Percentiles rank a stretch among this genome's conserved stretches.
These are phyloP conservation scores for Hyperopisus bebe DNA, from an alignment of 2,113 vertebrate species.

Conservation along the genomic window DNA sequence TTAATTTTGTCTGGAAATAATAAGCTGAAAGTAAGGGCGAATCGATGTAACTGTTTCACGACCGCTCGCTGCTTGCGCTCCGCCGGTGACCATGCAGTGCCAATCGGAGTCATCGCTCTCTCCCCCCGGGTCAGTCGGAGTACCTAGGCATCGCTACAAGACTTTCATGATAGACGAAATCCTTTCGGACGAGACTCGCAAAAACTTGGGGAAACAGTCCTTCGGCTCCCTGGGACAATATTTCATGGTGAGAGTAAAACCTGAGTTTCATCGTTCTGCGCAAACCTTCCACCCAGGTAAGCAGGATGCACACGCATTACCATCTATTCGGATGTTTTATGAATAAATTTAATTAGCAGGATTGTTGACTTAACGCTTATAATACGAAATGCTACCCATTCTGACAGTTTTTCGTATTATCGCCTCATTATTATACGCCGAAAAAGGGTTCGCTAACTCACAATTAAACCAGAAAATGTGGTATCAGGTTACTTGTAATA, in stretches of 20 bases:
- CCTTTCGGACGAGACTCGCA: slow-evolving; percentile 92
- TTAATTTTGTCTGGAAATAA: not conserved
- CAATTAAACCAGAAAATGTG: not conserved
- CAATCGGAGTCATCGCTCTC: slow-evolving; percentile 72
- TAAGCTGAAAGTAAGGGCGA: not conserved
- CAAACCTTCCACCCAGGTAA: slow-evolving; percentile 77
- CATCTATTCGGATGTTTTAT: not conserved
- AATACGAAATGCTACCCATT: not conserved
- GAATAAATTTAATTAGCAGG: not conserved
- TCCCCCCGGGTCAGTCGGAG: slow-evolving; percentile 72
- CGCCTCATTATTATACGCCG: not conserved
- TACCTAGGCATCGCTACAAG: slow-evolving; percentile 92
- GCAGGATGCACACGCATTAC: slow-evolving; percentile 28
- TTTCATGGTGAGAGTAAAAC: slow-evolving; percentile 74
- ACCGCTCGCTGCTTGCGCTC: not conserved
- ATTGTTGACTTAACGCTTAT: not conserved
- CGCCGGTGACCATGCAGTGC: slow-evolving; percentile 73
- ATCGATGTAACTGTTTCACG: not conserved
- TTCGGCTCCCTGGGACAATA: slow-evolving; percentile 78
- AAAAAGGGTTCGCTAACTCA: not conserved
- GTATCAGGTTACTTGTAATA: not conserved
- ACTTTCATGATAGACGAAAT: slow-evolving; percentile 99
- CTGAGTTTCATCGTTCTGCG: slow-evolving; percentile 57
- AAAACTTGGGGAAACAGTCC: slow-evolving; percentile 95
- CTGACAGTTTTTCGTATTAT: not conserved